phyloP scores from a whole-genome alignment of 2,797 vertebrate genomes.

The Pygocentrus nattereri region DNA sequence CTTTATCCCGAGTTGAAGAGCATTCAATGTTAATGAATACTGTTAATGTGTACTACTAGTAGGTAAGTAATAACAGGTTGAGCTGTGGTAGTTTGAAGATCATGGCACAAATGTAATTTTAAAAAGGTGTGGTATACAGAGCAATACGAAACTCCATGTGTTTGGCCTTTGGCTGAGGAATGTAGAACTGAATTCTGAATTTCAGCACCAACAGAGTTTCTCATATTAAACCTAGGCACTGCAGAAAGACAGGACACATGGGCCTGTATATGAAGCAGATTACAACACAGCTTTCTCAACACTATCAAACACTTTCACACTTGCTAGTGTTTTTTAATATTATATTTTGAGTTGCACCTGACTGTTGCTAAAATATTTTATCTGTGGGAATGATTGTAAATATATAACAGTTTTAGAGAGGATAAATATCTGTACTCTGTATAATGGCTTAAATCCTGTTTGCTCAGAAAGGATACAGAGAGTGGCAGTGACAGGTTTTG shows the following conservation, averaged over 20 bases:
- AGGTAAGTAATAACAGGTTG: not conserved
- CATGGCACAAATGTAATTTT: constrained; percentile 3
- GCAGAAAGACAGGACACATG: constrained; percentile 3
- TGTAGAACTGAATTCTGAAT: constrained; percentile 20
- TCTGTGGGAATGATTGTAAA: not conserved
- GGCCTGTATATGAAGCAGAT: constrained; percentile 23
- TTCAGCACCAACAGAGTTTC: not conserved
- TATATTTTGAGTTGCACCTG: constrained; percentile 7
- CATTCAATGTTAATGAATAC: not conserved
- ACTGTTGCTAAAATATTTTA: not conserved
- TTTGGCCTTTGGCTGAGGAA: constrained; percentile 23
- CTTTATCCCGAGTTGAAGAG: not conserved
- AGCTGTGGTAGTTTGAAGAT: constrained; percentile 14
- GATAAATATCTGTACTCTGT: not conserved
- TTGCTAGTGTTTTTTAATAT: not conserved
- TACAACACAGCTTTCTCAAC: not conserved
- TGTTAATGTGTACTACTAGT: not conserved
- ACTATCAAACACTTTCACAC: not conserved
- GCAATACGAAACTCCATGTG: constrained; percentile 13
- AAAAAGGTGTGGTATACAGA: constrained; percentile 9
- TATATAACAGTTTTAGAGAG: not conserved
- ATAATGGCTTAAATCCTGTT: not conserved
- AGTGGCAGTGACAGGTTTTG: not conserved
- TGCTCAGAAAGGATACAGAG: not conserved
- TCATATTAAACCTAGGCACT: constrained; percentile 8